These are phyloP conservation scores for Taurulus bubalis DNA, from an alignment of 2,113 vertebrate species.

Conservation along the genomic window DNA sequence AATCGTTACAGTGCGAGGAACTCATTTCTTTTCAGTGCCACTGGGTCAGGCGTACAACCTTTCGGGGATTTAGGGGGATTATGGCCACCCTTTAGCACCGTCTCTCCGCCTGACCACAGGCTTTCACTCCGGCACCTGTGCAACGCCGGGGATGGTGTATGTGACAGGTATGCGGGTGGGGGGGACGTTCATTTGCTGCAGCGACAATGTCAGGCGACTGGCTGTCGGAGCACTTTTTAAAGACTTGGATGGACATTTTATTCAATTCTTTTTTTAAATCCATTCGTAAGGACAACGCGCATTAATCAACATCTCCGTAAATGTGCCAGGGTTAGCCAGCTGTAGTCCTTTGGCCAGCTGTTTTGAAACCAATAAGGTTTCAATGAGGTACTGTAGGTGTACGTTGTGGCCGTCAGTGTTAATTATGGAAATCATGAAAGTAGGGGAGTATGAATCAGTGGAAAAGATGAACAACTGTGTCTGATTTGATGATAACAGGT, in stretches of 20 bases:
- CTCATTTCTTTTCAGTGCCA: slow-evolving; percentile 76
- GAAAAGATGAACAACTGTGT: background rate
- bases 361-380: background rate
- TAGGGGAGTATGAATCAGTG: background rate
- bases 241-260: background rate
- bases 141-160: background rate
- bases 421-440: background rate
- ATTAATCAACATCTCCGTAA: no score
- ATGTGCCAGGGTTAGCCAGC: background rate
- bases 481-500: background rate
- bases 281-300: background rate
- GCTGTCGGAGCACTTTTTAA: background rate
- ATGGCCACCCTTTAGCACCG: slow-evolving; percentile 60
- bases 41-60: slow-evolving; percentile 74
- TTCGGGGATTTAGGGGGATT: slow-evolving; percentile 76
- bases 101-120: slow-evolving; percentile 53
- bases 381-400: background rate
- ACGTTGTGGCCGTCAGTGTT: background rate
- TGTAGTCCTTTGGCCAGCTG: background rate
- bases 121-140: slow-evolving; percentile 30
- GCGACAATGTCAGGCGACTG: background rate
- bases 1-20: slow-evolving; percentile 66
- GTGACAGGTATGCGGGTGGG: background rate
- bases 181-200: background rate
- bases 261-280: background rate